Base-by-base conservation (phyloP, 2,113 vertebrate genomes). In the Murina feae region DNA sequence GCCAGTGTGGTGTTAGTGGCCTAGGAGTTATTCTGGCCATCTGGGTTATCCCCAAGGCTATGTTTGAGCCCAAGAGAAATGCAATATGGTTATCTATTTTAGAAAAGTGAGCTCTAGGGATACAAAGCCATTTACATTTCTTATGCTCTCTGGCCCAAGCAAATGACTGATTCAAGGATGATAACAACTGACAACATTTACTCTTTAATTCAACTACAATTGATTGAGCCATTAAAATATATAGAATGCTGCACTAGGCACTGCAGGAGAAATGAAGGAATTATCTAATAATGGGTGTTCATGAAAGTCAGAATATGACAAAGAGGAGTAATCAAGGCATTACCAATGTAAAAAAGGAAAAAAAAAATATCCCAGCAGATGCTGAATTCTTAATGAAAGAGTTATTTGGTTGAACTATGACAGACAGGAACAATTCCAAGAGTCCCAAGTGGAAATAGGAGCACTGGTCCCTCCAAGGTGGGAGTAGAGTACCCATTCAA, bases 131-230 rank as follows among this genome's bases (percentile, higher is more conserved):
- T 44, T 89, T 66, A 23, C 60, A 69, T 55, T 83, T 78, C 60
- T 68, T 47, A 81, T 8, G 30, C 7, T 69, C 17, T 91, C 2
- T 21, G 86, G 25, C 25, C 28, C 25, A 93, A 78, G 42, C 2
- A 21, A 85, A 4, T 49, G 0, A 82, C 51, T 79, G n/a, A 55
- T 63, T 65, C 14, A 84, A 83, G 35, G 5, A 35, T 60, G 21
- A 23, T 6, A 90, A 60, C 18, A 55, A 88, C 0, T 55, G 16
- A 8, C 30, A 68, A 65, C n/a, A 55, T 42, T 60, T 68, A 53
- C n/a, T 72, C 60, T 6, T 75, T 88, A 94, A 79, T 68, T 71
- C 44, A 78, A 84, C 53, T 76, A 87, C 81, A 71, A 81, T 88
- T 5, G 28, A 44, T 4, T 49, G 18, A 86, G 9, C 20, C 12